phyloP scores from a whole-genome alignment of 2,797 vertebrate genomes.

The Galaxias olidus region DNA sequence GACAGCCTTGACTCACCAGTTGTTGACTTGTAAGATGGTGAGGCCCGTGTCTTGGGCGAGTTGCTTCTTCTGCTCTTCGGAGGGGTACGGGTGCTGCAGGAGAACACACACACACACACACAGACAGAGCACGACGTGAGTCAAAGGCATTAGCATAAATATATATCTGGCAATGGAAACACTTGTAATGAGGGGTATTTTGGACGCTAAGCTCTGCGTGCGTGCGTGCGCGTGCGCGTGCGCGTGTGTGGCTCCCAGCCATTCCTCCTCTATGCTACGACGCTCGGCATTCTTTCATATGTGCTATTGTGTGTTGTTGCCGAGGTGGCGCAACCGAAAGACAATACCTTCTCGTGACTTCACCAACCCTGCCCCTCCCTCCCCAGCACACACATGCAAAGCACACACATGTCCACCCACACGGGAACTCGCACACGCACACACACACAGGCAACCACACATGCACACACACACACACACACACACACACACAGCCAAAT shows the following conservation, averaged over 20 bases:
- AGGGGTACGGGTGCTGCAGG: slow-evolving; percentile 97
- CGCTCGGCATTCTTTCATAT: not conserved
- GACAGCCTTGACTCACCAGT: slow-evolving; percentile 90
- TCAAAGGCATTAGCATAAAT: slow-evolving; percentile 44
- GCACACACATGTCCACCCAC: slow-evolving; percentile 42
- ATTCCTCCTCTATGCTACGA: too few species aligned
- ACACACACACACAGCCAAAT: slow-evolving; percentile 24
- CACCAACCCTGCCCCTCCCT: slow-evolving; percentile 57
- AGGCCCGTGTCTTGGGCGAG: slow-evolving; percentile 99
- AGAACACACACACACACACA: slow-evolving; percentile 64
- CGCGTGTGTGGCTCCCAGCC: too few species aligned
- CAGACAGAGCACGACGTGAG: slow-evolving; percentile 36
- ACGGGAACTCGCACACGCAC: slow-evolving; percentile 8
- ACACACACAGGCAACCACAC: not conserved
- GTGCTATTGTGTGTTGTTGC: slow-evolving; percentile 30
- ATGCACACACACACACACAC: not conserved
- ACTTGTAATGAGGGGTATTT: too few species aligned
- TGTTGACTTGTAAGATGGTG: slow-evolving; percentile 99
- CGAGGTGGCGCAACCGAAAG: slow-evolving; percentile 61
- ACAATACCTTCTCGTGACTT: slow-evolving; percentile 65
- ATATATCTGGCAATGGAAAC: not conserved
- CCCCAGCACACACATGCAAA: slow-evolving; percentile 54
- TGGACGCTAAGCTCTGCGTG: too few species aligned
- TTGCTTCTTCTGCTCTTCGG: slow-evolving; percentile 99
- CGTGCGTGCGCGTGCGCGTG: too few species aligned